Base-by-base conservation (phyloP, 2,888 invertebrate species). In the Prenolepis imparis region DNA sequence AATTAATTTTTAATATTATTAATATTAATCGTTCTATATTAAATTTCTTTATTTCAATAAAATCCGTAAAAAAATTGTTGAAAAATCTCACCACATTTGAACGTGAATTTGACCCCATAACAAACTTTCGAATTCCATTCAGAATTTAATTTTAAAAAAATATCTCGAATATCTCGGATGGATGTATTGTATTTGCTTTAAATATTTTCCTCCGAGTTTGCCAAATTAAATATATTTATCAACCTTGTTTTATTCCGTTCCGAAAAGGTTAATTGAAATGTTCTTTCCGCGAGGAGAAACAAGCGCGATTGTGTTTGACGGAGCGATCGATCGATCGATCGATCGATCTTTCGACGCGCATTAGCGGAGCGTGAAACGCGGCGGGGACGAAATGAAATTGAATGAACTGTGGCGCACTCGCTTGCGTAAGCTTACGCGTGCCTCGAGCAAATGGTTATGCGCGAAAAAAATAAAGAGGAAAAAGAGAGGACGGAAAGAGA, bases 291-390 rank as follows among this genome's bases (percentile, higher is more conserved):
- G 68, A 67, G 39, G 12, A 55, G 52, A 55, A 52, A 77, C 39
- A 64, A 55, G 32, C 41, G 57, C 41, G 57, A 11, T 52, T n/a
- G 52, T n/a, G 52, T 21, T 70, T 59, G 44, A 80, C 59, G 44
- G 32, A 68, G 72, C 70, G 59, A 70, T 44, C 70, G 57, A 68
- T 78, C 70, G 59, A 68, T 68, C 59, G 44, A 78, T 70, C 78
- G 59, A 68, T 68, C 59, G 57, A 78, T 70, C 78, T 68, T 44
- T 59, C 78, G 70, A 70, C 77, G 78, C 44, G 78, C 70, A 80
- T 80, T 70, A 80, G 59, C 78, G 59, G 44, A 80, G 78, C 78
- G 78, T 70, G 78, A 70, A 80, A 80, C 59, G 44, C 44, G 59
- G 52, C 32, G 78, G 78, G 70, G 70, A 80, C 70, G 18, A 59